phyloP scores from a whole-genome alignment of 30 jellyfish, hydroid and myxozoan species.

The Hydractinia symbiolongicarpus region DNA sequence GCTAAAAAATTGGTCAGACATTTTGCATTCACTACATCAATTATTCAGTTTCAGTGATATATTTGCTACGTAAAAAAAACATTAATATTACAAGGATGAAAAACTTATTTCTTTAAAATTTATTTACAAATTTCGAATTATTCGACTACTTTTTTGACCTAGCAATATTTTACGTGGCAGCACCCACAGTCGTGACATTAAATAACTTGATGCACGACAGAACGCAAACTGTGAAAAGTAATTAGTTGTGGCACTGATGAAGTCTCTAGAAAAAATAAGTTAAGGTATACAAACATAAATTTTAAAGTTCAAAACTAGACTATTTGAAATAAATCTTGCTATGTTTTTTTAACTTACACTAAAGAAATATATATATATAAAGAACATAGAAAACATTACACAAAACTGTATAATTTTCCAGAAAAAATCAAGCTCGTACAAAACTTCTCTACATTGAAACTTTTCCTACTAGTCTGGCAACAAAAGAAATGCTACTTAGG shows the following conservation, averaged over 20 bases:
- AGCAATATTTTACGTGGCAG: background rate
- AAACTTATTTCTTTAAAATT: background rate
- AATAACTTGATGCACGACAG: constrained; percentile 27
- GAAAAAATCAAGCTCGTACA: background rate
- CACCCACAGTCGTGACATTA: constrained; percentile 11
- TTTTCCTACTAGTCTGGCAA: no score
- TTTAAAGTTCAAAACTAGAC: background rate
- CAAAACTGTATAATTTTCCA: background rate
- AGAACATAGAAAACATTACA: background rate
- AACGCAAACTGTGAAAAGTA: constrained; percentile 12
- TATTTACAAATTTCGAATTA: background rate
- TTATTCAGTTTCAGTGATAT: no score
- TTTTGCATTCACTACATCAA: no score
- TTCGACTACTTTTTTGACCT: background rate
- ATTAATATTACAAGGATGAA: no score
- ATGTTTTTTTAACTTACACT: background rate
- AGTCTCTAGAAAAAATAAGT: constrained; percentile 6
- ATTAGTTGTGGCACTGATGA: background rate
- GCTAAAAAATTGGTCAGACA: no score
- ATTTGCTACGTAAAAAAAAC: no score
- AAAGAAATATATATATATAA: background rate
- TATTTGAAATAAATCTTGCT: background rate
- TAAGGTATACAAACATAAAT: background rate
- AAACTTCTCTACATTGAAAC: no score
- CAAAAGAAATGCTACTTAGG: no score